A percentile compares a stretch with the other conserved stretches of the same genome.
phyloP scores from a whole-genome alignment of 2,888 invertebrate genomes.

The Thelaira solivaga region DNA sequence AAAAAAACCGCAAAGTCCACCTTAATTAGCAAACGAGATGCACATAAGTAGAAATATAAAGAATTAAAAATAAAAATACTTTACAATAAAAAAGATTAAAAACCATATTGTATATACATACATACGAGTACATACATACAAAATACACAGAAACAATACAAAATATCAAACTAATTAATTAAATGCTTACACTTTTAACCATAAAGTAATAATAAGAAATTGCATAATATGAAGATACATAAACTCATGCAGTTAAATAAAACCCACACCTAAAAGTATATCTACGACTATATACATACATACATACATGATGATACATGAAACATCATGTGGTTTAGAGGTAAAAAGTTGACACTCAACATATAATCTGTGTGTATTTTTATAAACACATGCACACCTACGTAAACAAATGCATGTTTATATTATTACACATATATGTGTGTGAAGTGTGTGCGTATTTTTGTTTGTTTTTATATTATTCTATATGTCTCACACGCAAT shows the following conservation, averaged over 20 bases:
- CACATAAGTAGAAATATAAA: conserved; percentile 23
- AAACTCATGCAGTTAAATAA: background rate
- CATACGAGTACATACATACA: too few species aligned
- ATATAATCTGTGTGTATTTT: conserved; percentile 12
- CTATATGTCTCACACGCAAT: conserved; percentile 2
- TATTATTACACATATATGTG: background rate
- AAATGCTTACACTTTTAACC: conserved; percentile 57
- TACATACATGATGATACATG: conserved; percentile 2
- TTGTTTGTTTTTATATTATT: background rate
- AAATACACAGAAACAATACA: conserved; percentile 38
- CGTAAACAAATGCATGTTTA: background rate
- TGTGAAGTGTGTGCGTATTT: background rate
- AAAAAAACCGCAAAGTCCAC: conserved; percentile 33
- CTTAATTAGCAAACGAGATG: conserved; percentile 23
- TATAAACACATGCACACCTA: background rate
- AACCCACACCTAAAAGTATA: too few species aligned
- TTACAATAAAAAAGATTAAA: conserved; percentile 22
- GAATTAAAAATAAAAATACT: background rate
- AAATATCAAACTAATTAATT: conserved; percentile 58
- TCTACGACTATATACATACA: too few species aligned
- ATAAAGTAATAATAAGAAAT: conserved; percentile 57
- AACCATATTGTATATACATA: conserved; percentile 7
- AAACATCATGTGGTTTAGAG: conserved; percentile 53
- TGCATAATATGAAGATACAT: background rate
- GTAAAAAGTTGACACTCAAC: conserved; percentile 41